Conservation (phyloP, 1,140 invertebrate species). For the Berghia stephanieae region DNA sequence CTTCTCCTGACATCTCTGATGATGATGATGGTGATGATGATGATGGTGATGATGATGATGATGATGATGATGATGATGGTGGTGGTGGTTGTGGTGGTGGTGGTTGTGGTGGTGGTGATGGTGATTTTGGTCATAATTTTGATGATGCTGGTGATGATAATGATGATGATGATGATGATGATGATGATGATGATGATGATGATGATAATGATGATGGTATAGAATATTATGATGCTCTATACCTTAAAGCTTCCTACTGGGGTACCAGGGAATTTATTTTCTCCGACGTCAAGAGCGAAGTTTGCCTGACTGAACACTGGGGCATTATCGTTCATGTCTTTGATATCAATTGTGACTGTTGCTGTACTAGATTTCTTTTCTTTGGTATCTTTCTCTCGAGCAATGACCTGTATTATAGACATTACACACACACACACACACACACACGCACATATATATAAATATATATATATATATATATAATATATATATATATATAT, state of each 20-base stretch:
- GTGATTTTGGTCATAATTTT: conserved; percentile 12
- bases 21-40: background rate
- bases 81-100: conserved; percentile 1
- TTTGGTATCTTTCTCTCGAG: conserved; percentile 80
- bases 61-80: conserved; percentile 17
- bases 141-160: conserved; percentile 13
- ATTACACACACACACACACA: no score
- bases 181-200: conserved; percentile 25
- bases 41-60: conserved; percentile 13
- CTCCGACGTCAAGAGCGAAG: conserved; percentile 73
- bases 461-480: background rate
- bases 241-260: conserved; percentile 70
- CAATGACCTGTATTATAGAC: conserved; percentile 81
- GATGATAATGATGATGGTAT: conserved; percentile 24
- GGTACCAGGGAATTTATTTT: conserved; percentile 85
- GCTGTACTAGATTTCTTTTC: conserved; percentile 83
- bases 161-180: conserved; percentile 21
- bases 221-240: conserved; percentile 35
- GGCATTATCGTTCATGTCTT: conserved; percentile 94
- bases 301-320: conserved; percentile 83
- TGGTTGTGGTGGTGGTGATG: conserved; percentile 16
- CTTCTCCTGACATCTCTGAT: background rate
- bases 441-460: background rate
- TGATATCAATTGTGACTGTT: conserved; percentile 83
- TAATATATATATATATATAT: background rate